These are phyloP conservation scores for Heliconius sara DNA, from an alignment of 2,888 invertebrate genomes.

Conservation along the genomic window DNA sequence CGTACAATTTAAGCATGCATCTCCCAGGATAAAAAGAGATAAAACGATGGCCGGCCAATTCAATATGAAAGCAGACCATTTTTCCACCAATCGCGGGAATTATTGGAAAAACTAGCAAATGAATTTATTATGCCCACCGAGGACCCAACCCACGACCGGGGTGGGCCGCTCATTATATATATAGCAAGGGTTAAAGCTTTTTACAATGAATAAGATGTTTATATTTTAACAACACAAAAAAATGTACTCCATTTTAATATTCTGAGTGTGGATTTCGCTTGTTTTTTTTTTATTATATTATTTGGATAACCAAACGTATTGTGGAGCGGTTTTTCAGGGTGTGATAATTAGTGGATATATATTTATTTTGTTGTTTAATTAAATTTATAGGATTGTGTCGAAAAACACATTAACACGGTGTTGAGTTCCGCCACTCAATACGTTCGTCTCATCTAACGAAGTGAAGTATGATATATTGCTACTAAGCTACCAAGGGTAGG, in stretches of 20 bases:
- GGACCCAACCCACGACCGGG: conserved; percentile 53
- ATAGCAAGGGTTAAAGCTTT: conserved; percentile 46
- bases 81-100: conserved; percentile 81
- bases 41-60: conserved; percentile 59
- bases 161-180: conserved; percentile 64
- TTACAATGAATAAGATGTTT: conserved; percentile 43
- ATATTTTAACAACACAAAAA: conserved; percentile 22
- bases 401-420: background rate
- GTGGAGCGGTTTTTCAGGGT: background rate
- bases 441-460: background rate
- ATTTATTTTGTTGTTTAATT: no score
- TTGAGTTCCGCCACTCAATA: background rate
- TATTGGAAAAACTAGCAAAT: conserved; percentile 83
- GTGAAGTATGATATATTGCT: background rate
- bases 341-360: background rate
- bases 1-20: conserved; percentile 30
- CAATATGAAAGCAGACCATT: conserved; percentile 73
- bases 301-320: background rate
- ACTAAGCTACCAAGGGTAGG: no score
- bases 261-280: conserved; percentile 5
- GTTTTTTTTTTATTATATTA: background rate
- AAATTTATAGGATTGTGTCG: no score
- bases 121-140: conserved; percentile 76
- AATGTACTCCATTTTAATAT: conserved; percentile 4
- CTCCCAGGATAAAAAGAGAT: conserved; percentile 67